A percentile compares a stretch with the other conserved stretches of the same genome.
phyloP scores from a whole-genome alignment of 2,888 invertebrate species.

The Macaria liturata region DNA sequence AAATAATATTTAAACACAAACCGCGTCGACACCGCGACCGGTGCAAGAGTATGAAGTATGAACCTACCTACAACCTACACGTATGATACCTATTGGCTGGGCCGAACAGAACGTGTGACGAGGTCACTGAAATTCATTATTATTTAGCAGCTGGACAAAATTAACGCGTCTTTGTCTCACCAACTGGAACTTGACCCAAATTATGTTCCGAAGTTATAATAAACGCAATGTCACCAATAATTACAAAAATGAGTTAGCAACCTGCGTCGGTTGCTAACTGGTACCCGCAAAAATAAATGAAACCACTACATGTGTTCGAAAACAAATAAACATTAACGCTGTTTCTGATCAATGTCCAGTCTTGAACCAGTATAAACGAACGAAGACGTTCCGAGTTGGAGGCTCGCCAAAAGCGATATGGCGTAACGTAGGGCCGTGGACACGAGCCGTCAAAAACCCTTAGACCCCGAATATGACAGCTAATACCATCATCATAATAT shows the following conservation, averaged over 20 bases:
- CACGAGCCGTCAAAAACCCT: slow-evolving; percentile 41
- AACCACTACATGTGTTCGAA: slow-evolving; percentile 24
- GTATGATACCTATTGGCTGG: slow-evolving; percentile 38
- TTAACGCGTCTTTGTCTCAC: slow-evolving; percentile 20
- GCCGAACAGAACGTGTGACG: slow-evolving; percentile 20
- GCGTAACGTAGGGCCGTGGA: slow-evolving; percentile 49
- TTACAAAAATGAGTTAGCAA: slow-evolving; percentile 19
- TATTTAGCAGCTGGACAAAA: slow-evolving; percentile 24
- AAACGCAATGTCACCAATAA: slow-evolving; percentile 2
- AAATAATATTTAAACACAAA: slow-evolving; percentile 52
- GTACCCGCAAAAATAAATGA: slow-evolving; percentile 23
- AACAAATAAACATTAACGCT: slow-evolving; percentile 36
- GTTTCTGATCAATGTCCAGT: slow-evolving; percentile 43
- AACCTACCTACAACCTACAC: slow-evolving; percentile 13
- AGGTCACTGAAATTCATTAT: slow-evolving; percentile 27
- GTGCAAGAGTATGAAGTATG: slow-evolving; percentile 20
- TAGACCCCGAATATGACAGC: slow-evolving; percentile 31
- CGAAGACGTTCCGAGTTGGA: slow-evolving; percentile 51
- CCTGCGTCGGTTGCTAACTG: slow-evolving; percentile 27
- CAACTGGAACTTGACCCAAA: slow-evolving; percentile 12
- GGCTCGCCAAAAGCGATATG: slow-evolving; percentile 51
- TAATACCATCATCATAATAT: slow-evolving; percentile 11
- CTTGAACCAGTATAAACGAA: slow-evolving; percentile 42
- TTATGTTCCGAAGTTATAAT: slow-evolving; percentile 1
- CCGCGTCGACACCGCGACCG: slow-evolving; percentile 14